Evolutionary conservation across 2,888 invertebrate genomes (phyloP), one percentile per base, ranked within the genome.

Genomic region (Petrolisthes cinctipes): DNA sequence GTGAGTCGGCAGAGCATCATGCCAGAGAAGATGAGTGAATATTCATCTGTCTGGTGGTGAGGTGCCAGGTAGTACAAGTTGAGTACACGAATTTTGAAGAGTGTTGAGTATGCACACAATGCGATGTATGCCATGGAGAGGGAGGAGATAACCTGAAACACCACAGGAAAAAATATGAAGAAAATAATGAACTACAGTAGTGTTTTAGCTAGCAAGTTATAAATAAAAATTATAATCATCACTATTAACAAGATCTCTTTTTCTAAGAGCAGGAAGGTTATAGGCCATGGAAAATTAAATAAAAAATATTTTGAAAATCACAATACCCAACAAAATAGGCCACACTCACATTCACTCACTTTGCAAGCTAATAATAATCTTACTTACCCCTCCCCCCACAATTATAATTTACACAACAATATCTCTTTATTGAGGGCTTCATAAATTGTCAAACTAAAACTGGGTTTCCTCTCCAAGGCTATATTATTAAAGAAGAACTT

Each of bases 1-100:
- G 99, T 99, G 84, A 99, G 94, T 2, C 99, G 96, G 92, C 99
- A 99, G 71, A 98, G 94, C 90, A 90, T 90, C 99, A 99, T 99
- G 86, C 99, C 99, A 91, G 98, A 97, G 94, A 99, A 99, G 92
- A 99, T 97, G 90, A 99, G 95, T 93, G 98, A 98, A 94, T 99
- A 98, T 92, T 99, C 99, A 92, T 99, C 98, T 7, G 99, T 99
- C 93, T 98, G 98, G 93, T 99, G 99, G 93, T 99, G 97, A 0
- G 98, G 97, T 5, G 99, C 99, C 91, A 99, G 94, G 93, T 99
- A 99, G 94, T 99, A 99, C 91, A 99, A 95, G 94, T 99, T 99
- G 79, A 99, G 95, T 57, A 99, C 95, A 84, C 98, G 95, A 91
- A 99, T 97, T 93, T 98, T 97, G 92, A 99, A 95, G 73, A 99